Base-by-base conservation (phyloP, 2,113 vertebrate genomes). In the Oxyura jamaicensis region DNA sequence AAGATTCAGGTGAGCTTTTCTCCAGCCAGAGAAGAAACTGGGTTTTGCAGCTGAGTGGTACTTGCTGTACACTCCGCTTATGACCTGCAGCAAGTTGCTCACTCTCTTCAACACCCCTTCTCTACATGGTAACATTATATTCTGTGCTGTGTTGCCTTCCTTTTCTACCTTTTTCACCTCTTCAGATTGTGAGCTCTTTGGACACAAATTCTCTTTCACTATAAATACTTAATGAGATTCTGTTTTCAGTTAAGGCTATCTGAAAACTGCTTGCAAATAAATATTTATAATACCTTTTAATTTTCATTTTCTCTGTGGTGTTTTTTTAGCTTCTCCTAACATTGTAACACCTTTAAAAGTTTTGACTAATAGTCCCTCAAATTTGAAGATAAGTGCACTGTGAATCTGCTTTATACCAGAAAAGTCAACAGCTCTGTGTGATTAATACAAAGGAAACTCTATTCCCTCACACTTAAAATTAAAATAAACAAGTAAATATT, bases 221-320 rank as follows among this genome's bases (percentile, higher is more conserved):
- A 29, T 77, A 46, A 55, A 62, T 52, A 18, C 19, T 68, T 88
- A 68, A 69, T 0, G 0, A n/a, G 13, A 53, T 11, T 53, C 11
- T 53, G 71, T 65, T 87, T 89, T 65, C 53, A 62, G 21, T 50
- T 76, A 56, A 82, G 63, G 46, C 21, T 86, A 16, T 60, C 65
- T 84, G 58, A 82, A 39, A n/a, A 77, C 11, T 80, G 31, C 50
- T 66, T 87, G 7, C 21, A 92, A 96, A 94, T 90, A 95, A 91
- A 95, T 66, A 89, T 91, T 96, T 85, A 78, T 76, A 91, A 10
- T 82, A 86, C 1, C 17, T 82, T 90, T 59, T 56, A 5, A 59
- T 73, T 74, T 67, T 55, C 22, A 7, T 77, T 84, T 78, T 8
- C 4, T 56, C 11, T 55, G 33, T 92, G 29, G 4, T 62, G 48